These are phyloP conservation scores for Holothuria glaberrima DNA, from an alignment of 35 echinoderm and acorn worm species.

Conservation along the genomic window DNA sequence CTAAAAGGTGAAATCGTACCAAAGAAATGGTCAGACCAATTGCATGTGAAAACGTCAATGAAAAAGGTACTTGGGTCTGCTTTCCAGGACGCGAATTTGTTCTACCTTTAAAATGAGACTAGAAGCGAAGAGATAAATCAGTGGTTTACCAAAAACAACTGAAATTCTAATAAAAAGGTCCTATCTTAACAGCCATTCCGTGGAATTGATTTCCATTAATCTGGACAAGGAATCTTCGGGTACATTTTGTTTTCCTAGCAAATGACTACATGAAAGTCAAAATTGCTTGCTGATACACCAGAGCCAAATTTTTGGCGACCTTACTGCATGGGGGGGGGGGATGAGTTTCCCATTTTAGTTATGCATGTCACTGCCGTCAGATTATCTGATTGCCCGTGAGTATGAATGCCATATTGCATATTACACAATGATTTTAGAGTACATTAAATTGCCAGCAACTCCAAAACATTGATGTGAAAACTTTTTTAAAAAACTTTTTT, in stretches of 20 bases:
- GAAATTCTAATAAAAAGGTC: neutral
- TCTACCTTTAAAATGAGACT: neutral
- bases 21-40: conserved; percentile 4
- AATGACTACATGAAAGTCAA: conserved; percentile 64
- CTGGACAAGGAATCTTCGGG: conserved; percentile 64
- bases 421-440: neutral
- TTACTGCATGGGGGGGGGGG: conserved; percentile 74
- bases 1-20: conserved; percentile 40
- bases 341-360: conserved; percentile 16
- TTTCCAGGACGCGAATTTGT: neutral
- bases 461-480: conserved; percentile 65
- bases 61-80: neutral
- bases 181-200: neutral
- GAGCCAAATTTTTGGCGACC: conserved; percentile 68
- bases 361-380: neutral
- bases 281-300: conserved; percentile 63
- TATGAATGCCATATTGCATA: neutral
- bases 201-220: neutral
- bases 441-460: neutral
- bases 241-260: conserved; percentile 65
- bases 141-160: neutral
- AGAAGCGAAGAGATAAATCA: conserved; percentile 30
- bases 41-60: conserved; percentile 35
- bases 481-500: too few species aligned
- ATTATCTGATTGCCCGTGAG: neutral